A percentile compares a stretch with the other conserved stretches of the same genome.
These are phyloP conservation scores for Pristionchus exspectatus DNA, from an alignment of 2,888 invertebrate genomes.

Conservation along the genomic window DNA sequence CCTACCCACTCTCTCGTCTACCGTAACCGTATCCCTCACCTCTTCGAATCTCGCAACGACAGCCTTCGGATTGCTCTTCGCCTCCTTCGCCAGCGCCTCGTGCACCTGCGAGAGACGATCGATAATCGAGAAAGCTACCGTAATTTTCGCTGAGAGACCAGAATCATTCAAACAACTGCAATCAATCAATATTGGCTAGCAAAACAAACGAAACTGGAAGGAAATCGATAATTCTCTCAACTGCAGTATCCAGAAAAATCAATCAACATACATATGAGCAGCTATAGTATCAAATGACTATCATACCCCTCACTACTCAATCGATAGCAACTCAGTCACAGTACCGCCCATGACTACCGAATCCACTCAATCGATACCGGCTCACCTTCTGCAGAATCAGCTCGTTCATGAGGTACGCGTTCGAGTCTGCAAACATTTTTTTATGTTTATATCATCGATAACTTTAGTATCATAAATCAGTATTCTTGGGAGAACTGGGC, in stretches of 20 bases:
- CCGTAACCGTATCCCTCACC: constrained; percentile 49
- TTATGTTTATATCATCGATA: too few relatives aligned
- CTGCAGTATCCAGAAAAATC: neutral
- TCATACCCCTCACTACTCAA: neutral
- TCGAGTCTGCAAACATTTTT: constrained; percentile 70
- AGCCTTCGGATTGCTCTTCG: constrained; percentile 60
- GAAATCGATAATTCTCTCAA: neutral
- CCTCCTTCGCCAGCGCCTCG: constrained; percentile 64
- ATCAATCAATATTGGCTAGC: neutral
- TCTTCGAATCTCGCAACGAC: constrained; percentile 68
- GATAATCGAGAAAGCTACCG: neutral
- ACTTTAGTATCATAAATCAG: too few relatives aligned
- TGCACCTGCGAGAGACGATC: constrained; percentile 57
- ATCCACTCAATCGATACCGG: too few relatives aligned
- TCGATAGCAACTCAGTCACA: neutral
- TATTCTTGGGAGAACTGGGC: neutral
- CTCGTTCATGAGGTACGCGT: constrained; percentile 67
- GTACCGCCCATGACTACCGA: too few relatives aligned
- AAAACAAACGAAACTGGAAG: neutral
- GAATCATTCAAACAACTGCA: neutral
- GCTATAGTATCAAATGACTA: too few relatives aligned
- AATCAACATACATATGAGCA: too few relatives aligned
- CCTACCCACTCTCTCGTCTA: neutral
- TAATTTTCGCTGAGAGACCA: neutral
- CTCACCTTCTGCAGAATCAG: constrained; percentile 69